Base-by-base conservation (phyloP, 2,888 invertebrate species). In the Tinea semifulvella region DNA sequence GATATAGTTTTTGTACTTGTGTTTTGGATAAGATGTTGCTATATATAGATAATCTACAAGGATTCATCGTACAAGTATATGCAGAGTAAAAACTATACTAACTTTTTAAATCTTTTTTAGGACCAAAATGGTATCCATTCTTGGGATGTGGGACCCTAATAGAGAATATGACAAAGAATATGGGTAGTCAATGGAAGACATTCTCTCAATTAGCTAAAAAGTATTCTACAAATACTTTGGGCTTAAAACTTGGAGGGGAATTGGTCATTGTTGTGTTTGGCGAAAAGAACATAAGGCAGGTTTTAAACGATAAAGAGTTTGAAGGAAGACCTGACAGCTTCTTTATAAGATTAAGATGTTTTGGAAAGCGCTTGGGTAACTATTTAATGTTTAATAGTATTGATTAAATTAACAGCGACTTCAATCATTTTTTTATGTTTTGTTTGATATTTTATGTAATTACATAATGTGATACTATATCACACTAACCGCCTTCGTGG, bases 271-370 rank as follows among this genome's bases (percentile, higher is more conserved):
- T 87, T 0, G 84, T 88, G 1, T 85, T 83, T 17, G 86, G 88
- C 0, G 70, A 83, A 28, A 82, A 86, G 45, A 83, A 87, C 40
- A 82, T 88, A 2, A 83, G 82, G 35, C 84, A 87, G 57, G 84
- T 86, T 4, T 77, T 88, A 35, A 75, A 76, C 1, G 75, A 81
- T 7, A 85, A 85, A 13, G 87, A 87, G 47, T 88, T 89, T 52
- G 87, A 88, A 55, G 89, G 88, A 0, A 76, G 91, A 47, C 90
- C 90, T 0, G 84, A 88, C 52, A 89, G 85, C 19, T 90, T 88
- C 58, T 88, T 90, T 57, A 84, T 88, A 52, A 76, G 84, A 50
- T 63, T 89, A 47, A 76, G 90, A 46, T 84, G 88, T 18, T 85
- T 88, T 49, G 89, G 89, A 11, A 84, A 86, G 60, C 73, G 85